phyloP scores from a whole-genome alignment of 2,797 vertebrate genomes.

The Dermochelys coriacea region DNA sequence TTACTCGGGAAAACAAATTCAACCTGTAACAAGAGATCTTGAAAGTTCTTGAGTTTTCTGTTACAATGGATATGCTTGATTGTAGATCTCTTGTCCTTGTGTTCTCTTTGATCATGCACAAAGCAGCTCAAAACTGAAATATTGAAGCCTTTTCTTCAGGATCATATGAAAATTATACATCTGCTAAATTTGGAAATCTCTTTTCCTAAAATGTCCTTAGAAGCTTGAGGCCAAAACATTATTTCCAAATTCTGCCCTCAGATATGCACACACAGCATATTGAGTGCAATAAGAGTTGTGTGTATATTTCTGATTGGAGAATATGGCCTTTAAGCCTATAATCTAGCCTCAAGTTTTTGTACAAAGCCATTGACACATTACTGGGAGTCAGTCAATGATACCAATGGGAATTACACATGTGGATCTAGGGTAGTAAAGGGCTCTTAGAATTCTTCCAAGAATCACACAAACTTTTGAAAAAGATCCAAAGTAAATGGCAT shows the following conservation, averaged over 20 bases:
- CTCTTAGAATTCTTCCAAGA: neutral
- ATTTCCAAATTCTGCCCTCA: neutral
- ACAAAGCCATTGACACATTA: neutral
- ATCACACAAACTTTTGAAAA: neutral
- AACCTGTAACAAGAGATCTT: neutral
- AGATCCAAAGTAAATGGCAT: neutral
- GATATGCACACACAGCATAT: neutral
- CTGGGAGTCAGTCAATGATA: slow-evolving; percentile 2
- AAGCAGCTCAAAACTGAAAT: slow-evolving; percentile 48
- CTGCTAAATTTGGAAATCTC: neutral
- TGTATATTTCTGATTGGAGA: neutral
- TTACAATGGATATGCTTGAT: slow-evolving; percentile 27
- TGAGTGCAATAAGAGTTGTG: neutral
- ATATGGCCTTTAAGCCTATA: slow-evolving; percentile 10
- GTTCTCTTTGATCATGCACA: slow-evolving; percentile 45
- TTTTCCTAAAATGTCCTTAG: neutral
- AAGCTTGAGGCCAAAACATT: neutral
- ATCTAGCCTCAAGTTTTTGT: slow-evolving; percentile 8
- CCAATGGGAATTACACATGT: neutral
- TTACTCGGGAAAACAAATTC: slow-evolving; percentile 22
- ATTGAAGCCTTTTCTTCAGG: slow-evolving; percentile 38
- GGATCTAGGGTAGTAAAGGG: neutral
- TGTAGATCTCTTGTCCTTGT: slow-evolving; percentile 43
- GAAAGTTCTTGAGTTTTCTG: neutral
- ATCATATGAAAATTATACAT: neutral